A percentile compares a stretch with the other conserved stretches of the same genome.
Conservation (phyloP, 2,113 vertebrate species). For the Malurus melanocephalus region DNA sequence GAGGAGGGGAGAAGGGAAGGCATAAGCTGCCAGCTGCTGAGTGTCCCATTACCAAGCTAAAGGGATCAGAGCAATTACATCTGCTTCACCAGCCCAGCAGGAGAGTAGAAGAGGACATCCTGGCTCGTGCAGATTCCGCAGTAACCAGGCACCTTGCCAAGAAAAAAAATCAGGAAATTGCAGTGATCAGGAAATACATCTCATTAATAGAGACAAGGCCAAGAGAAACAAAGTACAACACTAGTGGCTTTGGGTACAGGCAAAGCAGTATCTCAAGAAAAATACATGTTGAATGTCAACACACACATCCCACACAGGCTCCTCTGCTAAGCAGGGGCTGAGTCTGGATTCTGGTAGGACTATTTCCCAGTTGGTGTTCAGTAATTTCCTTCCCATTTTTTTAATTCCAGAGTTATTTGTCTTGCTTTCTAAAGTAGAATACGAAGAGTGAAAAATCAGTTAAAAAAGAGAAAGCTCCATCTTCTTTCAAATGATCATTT, state of each 20-base stretch:
- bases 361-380: not conserved
- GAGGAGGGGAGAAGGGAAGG: not conserved
- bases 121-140: slow-evolving; percentile 21
- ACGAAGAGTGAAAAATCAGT: slow-evolving; percentile 5
- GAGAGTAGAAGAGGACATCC: slow-evolving; percentile 27
- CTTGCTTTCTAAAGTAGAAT: not conserved
- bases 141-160: slow-evolving; percentile 41
- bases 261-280: not conserved
- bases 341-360: not conserved
- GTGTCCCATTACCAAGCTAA: not conserved
- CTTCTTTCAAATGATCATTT: slow-evolving; percentile 8
- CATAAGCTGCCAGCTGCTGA: not conserved
- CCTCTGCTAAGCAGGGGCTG: not conserved
- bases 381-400: not conserved
- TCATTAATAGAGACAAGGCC: slow-evolving; percentile 40
- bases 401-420: not conserved
- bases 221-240: slow-evolving; percentile 30
- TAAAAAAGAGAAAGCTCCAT: not conserved
- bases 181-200: slow-evolving; percentile 34
- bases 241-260: not conserved
- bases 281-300: not conserved
- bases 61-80: slow-evolving; percentile 15
- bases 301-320: not conserved
- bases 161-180: slow-evolving; percentile 15
- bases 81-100: slow-evolving; percentile 31